Percentiles rank a stretch among this genome's conserved stretches.
Conservation (phyloP, 2,888 invertebrate species). For the Drosophila siamana region DNA sequence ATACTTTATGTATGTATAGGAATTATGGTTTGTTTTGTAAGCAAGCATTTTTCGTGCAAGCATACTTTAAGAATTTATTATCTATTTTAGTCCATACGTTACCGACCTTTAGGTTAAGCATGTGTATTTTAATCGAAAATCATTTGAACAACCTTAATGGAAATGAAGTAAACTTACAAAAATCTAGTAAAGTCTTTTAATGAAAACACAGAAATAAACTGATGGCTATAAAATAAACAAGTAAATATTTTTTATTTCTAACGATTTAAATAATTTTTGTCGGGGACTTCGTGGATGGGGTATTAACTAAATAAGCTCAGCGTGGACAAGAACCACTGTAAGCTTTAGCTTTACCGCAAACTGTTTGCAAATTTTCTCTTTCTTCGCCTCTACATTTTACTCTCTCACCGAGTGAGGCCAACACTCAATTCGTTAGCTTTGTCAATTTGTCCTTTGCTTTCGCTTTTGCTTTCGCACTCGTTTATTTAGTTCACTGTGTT, state of each 20-base stretch:
- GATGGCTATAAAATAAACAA: constrained; percentile 66
- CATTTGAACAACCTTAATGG: constrained; percentile 75
- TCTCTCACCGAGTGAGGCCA: constrained; percentile 33
- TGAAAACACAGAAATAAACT: constrained; percentile 68
- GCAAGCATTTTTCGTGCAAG: constrained; percentile 56
- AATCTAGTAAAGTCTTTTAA: constrained; percentile 51
- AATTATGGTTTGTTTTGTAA: constrained; percentile 51
- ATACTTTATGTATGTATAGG: constrained; percentile 40
- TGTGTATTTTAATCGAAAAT: constrained; percentile 78
- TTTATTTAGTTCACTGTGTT: constrained; percentile 81
- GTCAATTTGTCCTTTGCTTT: constrained; percentile 67
- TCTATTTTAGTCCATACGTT: constrained; percentile 80
- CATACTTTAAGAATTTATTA: constrained; percentile 69
- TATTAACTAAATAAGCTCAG: constrained; percentile 29
- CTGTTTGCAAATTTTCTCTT: constrained; percentile 18
- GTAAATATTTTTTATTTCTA: neutral
- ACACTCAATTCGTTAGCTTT: constrained; percentile 48
- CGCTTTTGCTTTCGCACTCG: constrained; percentile 80
- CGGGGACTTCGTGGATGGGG: constrained; percentile 1
- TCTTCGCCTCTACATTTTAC: constrained; percentile 15
- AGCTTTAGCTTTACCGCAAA: constrained; percentile 23
- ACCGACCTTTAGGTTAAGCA: constrained; percentile 75
- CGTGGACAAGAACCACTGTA: constrained; percentile 33
- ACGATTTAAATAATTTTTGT: neutral
- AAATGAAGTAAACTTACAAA: constrained; percentile 71